These are phyloP conservation scores for Oscheius myriophilus DNA, from an alignment of 2,888 invertebrate species.

Conservation along the genomic window DNA sequence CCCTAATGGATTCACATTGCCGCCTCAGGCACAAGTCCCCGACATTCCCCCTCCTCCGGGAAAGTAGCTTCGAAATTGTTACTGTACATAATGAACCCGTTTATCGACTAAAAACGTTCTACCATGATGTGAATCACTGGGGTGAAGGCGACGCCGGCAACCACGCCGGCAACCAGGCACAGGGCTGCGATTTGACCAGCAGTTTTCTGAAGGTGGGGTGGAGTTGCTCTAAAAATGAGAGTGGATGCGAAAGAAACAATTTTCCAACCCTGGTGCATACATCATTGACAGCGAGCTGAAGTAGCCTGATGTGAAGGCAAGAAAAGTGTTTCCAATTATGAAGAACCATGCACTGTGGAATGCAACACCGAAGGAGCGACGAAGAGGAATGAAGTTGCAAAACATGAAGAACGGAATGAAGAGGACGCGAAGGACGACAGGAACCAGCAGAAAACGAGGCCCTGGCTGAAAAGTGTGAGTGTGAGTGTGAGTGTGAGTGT, in stretches of 20 bases:
- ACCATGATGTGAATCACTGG: conserved; percentile 44
- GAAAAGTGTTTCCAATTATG: conserved; percentile 20
- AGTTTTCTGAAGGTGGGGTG: conserved; percentile 41
- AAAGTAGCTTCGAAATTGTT: too few relatives aligned
- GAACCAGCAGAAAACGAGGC: conserved; percentile 77
- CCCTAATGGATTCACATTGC: too few relatives aligned
- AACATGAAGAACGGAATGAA: conserved; percentile 32
- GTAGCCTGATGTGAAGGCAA: conserved; percentile 22
- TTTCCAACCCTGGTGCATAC: conserved; percentile 80
- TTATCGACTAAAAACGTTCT: conserved; percentile 5
- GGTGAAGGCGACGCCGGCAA: conserved; percentile 47
- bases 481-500: not conserved
- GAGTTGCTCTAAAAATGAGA: conserved; percentile 22
- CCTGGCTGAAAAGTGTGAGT: conserved; percentile 77
- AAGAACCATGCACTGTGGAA: conserved; percentile 32
- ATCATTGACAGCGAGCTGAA: conserved; percentile 70
- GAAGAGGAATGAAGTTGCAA: conserved; percentile 76
- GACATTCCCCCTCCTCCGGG: too few relatives aligned
- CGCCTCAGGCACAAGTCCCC: too few relatives aligned
- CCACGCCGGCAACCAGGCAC: conserved; percentile 36
- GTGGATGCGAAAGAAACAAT: not conserved
- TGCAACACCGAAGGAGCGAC: conserved; percentile 76
- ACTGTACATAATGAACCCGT: too few relatives aligned
- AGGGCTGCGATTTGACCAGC: conserved; percentile 48
- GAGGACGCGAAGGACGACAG: conserved; percentile 8